Base-by-base conservation (phyloP, 2,888 invertebrate genomes). In the Tricholauxania praeusta region DNA sequence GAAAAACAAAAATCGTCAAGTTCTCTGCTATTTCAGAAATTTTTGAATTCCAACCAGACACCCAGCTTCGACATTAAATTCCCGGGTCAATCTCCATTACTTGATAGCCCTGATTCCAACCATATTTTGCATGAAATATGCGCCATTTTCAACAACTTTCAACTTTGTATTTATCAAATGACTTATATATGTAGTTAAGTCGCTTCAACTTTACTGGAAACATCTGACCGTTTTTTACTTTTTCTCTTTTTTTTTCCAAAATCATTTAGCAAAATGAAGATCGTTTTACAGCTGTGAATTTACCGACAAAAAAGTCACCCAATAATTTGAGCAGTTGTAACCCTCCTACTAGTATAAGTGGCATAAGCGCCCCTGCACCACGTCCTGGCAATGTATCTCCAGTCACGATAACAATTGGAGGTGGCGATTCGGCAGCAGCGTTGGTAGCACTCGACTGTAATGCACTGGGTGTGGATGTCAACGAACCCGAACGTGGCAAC, bases 401-500 rank as follows among this genome's bases (percentile, higher is more conserved):
- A 15, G 71, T 75, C 12, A 81, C 81, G 63, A 82, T 84, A 10
- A 78, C 82, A 17, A 84, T 84, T 74, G 81, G 80, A 12, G 84
- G 83, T 71, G 85, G 85, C 57, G 85, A 84, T 48, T 84, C 85
- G 0, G 85, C 82, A 72, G 85, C 84, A 12, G 84, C 85, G 2
- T 73, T 84, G n/a, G 77, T 85, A 17, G 79, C 83, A 8, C 75
- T 85, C 47, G 84, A 84, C 66, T 73, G 80, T 3, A 75, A 75
- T 3, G 77, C 75, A 0, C 73, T 72, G 32, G 77, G 76, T 28
- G 71, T 63, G 10, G 78, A 76, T 1, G 22, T 72, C 2, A 72
- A 71, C 64, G 78, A 78, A 68, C 92, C 91, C 12, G 92, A 90
- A 80, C 89, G 93, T 7, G 92, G 92, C 74, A 92, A 91, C 82